Base-by-base conservation (phyloP, 2,888 invertebrate species). In the Tiphia femorata region DNA sequence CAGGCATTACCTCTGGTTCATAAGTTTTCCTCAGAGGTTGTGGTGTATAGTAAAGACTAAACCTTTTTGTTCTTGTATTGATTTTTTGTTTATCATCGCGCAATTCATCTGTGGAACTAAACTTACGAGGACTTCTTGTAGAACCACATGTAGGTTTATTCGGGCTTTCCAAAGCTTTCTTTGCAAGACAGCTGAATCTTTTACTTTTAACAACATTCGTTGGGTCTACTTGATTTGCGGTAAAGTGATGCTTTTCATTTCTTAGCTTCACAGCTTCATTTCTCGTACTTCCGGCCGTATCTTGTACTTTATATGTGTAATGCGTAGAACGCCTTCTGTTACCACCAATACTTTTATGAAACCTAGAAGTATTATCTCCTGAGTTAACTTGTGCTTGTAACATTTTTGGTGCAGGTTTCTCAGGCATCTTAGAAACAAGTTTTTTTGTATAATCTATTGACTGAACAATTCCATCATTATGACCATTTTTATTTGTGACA, bases 31-130 rank as follows among this genome's bases (percentile, higher is more conserved):
- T 65, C 46, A 70, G 55, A 8, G 74, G 75, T 46, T 78, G 80
- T 0, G 80, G 79, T n/a, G 79, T 80, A 50, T 79, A 79, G 49
- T 79, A 78, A n/a, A 80, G 55, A 50, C 78, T 80, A 37, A 76
- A 75, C 38, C 79, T 69, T 44, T 80, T 79, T 10, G 68, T 41
- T 23, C 71, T 78, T 8, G 50, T 46, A 27, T 30, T 62, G n/a
- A 56, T 50, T 27, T 70, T 73, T 23, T 71, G 69, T 10, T 73
- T 65, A 0, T 76, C 71, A 5, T 78, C 75, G 8, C 75, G 54
- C 21, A 79, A 41, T 46, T 79, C 77, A 49, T 77, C 77, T 3
- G 73, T 73, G 2, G 78, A 78, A 33, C 62, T 75, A 48, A 65
- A 75, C 38, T 75, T 76, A 17, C 78, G 51, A 8, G 59, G 53